These are phyloP conservation scores for Erythrolamprus reginae DNA, from an alignment of 2,113 vertebrate species.

Conservation along the genomic window DNA sequence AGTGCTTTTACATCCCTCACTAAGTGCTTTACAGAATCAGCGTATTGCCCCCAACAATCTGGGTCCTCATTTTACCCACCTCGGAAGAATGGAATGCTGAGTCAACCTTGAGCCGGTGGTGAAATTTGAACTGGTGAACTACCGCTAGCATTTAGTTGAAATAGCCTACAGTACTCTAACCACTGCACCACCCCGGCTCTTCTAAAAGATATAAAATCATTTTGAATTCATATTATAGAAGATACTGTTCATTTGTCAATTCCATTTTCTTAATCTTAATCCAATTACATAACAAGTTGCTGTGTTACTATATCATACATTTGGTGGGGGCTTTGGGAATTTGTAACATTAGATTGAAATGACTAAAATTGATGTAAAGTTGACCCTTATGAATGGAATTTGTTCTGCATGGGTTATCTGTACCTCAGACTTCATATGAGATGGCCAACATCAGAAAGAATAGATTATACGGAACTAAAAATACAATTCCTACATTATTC, in stretches of 20 bases:
- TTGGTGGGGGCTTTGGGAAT: background rate
- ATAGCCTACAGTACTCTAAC: no score
- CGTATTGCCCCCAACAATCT: no score
- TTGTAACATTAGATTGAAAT: background rate
- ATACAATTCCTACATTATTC: background rate
- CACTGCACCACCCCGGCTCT: no score
- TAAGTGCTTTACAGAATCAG: no score
- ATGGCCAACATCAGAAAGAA: background rate
- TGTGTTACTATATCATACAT: background rate
- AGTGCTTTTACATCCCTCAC: no score
- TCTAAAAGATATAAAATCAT: background rate
- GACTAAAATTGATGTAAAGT: background rate
- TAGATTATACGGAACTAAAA: background rate
- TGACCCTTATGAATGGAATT: background rate
- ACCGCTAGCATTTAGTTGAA: no score
- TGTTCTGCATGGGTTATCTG: background rate
- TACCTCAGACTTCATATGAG: background rate
- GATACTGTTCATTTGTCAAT: background rate
- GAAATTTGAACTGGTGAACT: no score
- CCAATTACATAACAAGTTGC: background rate
- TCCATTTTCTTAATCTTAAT: background rate
- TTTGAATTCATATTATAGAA: background rate
- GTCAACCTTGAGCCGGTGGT: no score
- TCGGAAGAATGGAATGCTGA: no score
- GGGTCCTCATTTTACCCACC: no score